These are phyloP conservation scores for Nematolebias whitei DNA, from an alignment of 2,113 vertebrate species.

Conservation along the genomic window DNA sequence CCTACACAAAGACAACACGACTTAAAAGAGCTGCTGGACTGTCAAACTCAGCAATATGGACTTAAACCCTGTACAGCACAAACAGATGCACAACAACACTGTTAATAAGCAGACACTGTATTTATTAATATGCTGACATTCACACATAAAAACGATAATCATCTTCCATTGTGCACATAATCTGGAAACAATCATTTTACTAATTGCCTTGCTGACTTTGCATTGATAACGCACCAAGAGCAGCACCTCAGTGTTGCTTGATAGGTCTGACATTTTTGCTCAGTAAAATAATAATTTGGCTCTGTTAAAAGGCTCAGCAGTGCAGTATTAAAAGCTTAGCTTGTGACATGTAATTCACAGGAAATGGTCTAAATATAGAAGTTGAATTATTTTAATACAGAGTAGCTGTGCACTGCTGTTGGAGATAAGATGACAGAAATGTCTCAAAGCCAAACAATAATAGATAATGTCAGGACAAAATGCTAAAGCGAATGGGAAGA, in stretches of 20 bases:
- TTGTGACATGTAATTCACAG: neutral
- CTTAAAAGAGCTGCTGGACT: conserved; percentile 10
- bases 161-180: conserved; percentile 4
- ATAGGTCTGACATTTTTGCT: conserved; percentile 44
- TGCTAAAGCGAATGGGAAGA: conserved; percentile 5
- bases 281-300: conserved; percentile 29
- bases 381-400: conserved; percentile 4
- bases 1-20: conserved; percentile 57
- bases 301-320: conserved; percentile 17
- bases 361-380: conserved; percentile 22
- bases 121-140: neutral
- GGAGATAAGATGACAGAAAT: conserved; percentile 33
- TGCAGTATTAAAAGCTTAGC: conserved; percentile 29
- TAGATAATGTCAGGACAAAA: conserved; percentile 42
- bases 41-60: neutral
- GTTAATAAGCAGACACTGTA: neutral
- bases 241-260: conserved; percentile 29
- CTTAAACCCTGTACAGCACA: neutral
- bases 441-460: conserved; percentile 19
- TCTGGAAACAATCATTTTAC: conserved; percentile 46
- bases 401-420: conserved; percentile 7
- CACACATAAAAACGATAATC: neutral
- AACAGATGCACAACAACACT: neutral
- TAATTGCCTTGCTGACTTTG: conserved; percentile 45
- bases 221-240: conserved; percentile 53